Percentiles rank a stretch among this genome's conserved stretches.
phyloP scores from a whole-genome alignment of 1,140 invertebrate species.

The Vanessa atalanta region DNA sequence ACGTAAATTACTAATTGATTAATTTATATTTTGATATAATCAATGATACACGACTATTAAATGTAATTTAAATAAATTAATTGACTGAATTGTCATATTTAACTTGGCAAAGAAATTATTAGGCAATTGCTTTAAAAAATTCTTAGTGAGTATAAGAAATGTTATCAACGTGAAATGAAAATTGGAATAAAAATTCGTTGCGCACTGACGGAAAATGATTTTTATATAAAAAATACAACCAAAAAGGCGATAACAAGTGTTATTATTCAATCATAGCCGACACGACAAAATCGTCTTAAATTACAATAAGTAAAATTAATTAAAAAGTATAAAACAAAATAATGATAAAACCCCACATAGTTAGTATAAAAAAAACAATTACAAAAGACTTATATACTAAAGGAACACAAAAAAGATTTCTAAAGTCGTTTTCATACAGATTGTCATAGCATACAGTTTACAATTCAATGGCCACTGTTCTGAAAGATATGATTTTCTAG shows the following conservation, averaged over 20 bases:
- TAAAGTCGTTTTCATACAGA: conserved; percentile 4
- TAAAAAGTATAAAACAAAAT: conserved; percentile 20
- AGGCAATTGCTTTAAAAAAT: background rate
- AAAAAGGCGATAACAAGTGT: background rate
- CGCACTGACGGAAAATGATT: conserved; percentile 43
- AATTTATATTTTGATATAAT: conserved; percentile 23
- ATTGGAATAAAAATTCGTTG: conserved; percentile 50
- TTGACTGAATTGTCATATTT: conserved; percentile 36
- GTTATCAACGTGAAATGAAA: background rate
- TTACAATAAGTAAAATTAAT: conserved; percentile 17
- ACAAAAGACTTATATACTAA: conserved; percentile 26
- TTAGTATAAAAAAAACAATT: conserved; percentile 24
- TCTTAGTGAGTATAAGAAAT: background rate
- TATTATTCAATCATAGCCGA: conserved; percentile 26
- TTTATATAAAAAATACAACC: conserved; percentile 16
- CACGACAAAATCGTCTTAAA: conserved; percentile 10
- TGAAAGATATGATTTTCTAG: conserved; percentile 8
- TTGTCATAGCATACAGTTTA: conserved; percentile 1
- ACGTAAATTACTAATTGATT: conserved; percentile 24
- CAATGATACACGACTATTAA: conserved; percentile 20
- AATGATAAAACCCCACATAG: conserved; percentile 25
- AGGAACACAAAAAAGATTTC: conserved; percentile 32
- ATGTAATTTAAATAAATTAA: conserved; percentile 40
- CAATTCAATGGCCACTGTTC: conserved; percentile 22
- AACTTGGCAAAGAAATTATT: background rate